Evolutionary conservation across 1,140 invertebrate species (phyloP).

Genomic region (Leptopilina boulardi): DNA sequence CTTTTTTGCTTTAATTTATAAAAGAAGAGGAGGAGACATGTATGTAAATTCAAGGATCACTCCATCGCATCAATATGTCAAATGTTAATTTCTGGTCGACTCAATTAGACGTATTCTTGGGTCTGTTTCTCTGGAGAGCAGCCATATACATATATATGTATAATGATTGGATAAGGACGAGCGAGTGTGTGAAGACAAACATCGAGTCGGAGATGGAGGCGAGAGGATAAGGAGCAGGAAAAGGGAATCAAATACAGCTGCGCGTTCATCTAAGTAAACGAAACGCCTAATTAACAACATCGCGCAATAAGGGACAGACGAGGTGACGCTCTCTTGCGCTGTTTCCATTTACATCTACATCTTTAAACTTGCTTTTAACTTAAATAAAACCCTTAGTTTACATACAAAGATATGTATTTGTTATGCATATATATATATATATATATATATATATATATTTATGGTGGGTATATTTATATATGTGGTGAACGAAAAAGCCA

Average conservation of each 20-base stretch:
- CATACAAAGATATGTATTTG: constrained; percentile 7
- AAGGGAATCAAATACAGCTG: constrained; percentile 31
- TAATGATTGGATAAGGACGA: constrained; percentile 18
- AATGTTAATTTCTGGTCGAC: constrained; percentile 22
- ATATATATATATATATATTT: background rate
- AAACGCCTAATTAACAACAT: constrained; percentile 29
- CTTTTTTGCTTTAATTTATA: background rate
- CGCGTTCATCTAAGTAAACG: constrained; percentile 31
- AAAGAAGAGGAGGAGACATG: background rate
- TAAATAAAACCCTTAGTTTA: constrained; percentile 13
- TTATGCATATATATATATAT: background rate
- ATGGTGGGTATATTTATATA: background rate
- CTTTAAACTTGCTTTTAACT: background rate
- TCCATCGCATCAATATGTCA: constrained; percentile 27
- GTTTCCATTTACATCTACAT: constrained; percentile 14
- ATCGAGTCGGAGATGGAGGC: constrained; percentile 14
- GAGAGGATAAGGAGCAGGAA: constrained; percentile 25
- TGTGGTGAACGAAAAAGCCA: background rate
- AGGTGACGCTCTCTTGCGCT: background rate
- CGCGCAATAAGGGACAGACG: constrained; percentile 15
- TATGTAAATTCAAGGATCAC: constrained; percentile 28
- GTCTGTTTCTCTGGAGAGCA: constrained; percentile 5
- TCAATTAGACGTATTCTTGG: constrained; percentile 28
- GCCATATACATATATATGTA: background rate
- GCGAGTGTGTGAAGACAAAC: constrained; percentile 21